These are phyloP conservation scores for Tenebrosternarchus preto DNA, from an alignment of 2,113 vertebrate genomes.

Conservation along the genomic window DNA sequence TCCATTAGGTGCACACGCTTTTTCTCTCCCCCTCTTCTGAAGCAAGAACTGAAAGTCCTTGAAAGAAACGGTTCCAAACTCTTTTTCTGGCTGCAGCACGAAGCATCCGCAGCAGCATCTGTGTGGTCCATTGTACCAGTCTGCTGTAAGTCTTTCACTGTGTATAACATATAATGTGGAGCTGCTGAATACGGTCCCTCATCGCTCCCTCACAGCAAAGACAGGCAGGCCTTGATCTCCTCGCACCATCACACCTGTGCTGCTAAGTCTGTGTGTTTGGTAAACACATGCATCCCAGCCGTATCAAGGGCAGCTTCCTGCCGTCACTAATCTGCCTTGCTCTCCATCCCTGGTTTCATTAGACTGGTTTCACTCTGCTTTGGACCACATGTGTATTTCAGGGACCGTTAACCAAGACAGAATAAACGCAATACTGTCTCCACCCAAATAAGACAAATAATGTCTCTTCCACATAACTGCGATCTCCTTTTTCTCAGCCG, in stretches of 20 bases:
- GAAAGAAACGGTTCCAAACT: conserved; percentile 11
- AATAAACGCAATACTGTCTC: neutral
- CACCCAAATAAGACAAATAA: conserved; percentile 29
- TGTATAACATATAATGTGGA: neutral
- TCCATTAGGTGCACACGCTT: neutral
- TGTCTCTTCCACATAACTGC: conserved; percentile 6
- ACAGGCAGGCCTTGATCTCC: neutral
- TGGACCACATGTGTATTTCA: conserved; percentile 37
- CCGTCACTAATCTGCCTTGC: neutral
- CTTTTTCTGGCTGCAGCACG: neutral
- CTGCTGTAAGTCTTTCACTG: neutral
- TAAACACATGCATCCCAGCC: neutral
- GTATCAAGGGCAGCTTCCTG: neutral
- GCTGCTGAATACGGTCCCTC: neutral
- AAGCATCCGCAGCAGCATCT: neutral
- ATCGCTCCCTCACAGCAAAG: too few relatives aligned
- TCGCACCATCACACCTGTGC: neutral
- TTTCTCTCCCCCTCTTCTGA: too few relatives aligned
- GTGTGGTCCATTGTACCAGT: neutral
- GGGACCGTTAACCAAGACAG: conserved; percentile 19
- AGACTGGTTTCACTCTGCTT: conserved; percentile 33
- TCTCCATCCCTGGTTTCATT: conserved; percentile 7
- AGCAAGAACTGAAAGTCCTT: neutral
- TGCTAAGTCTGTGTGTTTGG: neutral
- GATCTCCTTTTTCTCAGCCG: neutral